Conservation (phyloP, 2,797 vertebrate species). For the Myotis planiceps region DNA sequence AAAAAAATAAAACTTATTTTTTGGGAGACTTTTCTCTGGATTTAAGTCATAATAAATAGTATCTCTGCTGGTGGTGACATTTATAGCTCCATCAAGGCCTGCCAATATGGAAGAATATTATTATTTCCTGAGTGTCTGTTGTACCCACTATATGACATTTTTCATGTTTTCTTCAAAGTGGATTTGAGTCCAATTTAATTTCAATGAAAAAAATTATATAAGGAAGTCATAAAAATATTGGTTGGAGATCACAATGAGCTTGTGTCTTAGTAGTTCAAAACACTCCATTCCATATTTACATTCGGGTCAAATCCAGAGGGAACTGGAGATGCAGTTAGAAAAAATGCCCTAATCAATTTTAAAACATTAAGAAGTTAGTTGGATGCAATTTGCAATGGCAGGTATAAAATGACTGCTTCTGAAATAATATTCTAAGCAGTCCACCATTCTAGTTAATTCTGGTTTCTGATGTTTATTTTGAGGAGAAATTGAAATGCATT, state of each 20-base stretch:
- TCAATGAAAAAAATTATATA: conserved; percentile 66
- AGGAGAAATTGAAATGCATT: neutral
- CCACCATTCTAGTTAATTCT: neutral
- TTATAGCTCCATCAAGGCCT: conserved; percentile 69
- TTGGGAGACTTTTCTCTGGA: conserved; percentile 36
- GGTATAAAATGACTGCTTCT: neutral
- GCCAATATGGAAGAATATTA: conserved; percentile 52
- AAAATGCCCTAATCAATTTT: neutral
- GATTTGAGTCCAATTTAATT: conserved; percentile 73
- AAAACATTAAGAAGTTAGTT: neutral
- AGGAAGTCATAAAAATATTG: conserved; percentile 42
- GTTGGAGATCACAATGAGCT: neutral
- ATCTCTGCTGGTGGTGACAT: conserved; percentile 72
- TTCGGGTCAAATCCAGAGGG: neutral
- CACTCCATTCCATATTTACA: neutral
- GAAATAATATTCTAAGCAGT: neutral
- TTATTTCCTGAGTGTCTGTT: conserved; percentile 69
- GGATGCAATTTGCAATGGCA: neutral
- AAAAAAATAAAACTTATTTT: conserved; percentile 68
- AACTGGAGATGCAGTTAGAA: neutral
- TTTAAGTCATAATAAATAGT: conserved; percentile 78
- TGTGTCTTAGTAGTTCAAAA: neutral
- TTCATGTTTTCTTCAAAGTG: conserved; percentile 60
- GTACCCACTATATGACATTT: conserved; percentile 57
- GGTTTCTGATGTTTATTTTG: neutral